Conservation (phyloP, 2,113 vertebrate species). For the Canis aureus region DNA sequence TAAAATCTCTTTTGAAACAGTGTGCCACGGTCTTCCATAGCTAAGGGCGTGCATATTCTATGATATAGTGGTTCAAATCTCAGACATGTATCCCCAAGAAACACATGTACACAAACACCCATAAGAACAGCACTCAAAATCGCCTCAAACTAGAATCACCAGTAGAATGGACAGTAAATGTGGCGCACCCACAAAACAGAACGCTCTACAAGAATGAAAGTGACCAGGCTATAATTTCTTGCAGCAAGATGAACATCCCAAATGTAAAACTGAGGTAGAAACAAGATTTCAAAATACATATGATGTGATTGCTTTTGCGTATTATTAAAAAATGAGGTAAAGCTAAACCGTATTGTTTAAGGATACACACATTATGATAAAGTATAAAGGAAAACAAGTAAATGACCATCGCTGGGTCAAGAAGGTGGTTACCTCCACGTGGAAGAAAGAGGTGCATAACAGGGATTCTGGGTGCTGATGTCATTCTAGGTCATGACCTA, state of each 20-base stretch:
- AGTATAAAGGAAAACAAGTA: not conserved
- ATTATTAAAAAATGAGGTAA: not conserved
- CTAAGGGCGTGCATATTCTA: accelerated
- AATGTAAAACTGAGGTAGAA: not conserved
- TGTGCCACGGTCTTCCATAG: not conserved
- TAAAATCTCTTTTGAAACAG: not conserved
- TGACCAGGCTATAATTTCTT: not conserved
- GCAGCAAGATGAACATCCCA: not conserved
- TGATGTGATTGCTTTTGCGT: not conserved
- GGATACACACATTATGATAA: not conserved
- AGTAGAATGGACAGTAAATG: not conserved
- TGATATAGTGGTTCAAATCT: not conserved
- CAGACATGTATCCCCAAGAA: not conserved
- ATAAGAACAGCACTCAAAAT: not conserved
- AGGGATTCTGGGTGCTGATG: too few species aligned
- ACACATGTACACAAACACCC: not conserved
- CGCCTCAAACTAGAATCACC: not conserved
- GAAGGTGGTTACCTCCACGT: too few species aligned
- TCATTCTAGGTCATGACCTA: not conserved
- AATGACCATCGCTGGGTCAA: not conserved
- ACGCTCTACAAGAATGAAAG: not conserved
- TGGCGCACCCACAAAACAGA: not conserved
- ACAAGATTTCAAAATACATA: not conserved
- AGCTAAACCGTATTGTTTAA: not conserved
- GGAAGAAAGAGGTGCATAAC: not conserved